phyloP scores from a whole-genome alignment of 2,797 vertebrate genomes.

The Merluccius polli region DNA sequence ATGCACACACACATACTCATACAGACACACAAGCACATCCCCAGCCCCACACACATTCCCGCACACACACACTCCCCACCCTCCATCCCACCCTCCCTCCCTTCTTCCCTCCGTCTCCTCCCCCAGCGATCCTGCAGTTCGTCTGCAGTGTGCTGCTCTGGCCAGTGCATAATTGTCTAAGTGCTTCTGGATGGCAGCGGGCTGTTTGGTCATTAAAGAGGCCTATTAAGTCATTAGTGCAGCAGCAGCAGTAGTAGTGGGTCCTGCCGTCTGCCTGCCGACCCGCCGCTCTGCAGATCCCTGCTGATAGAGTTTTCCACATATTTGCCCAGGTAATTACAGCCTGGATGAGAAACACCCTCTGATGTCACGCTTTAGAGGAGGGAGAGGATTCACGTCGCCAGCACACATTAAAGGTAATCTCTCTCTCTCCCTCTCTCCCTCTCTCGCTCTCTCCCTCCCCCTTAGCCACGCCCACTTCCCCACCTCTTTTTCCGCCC shows the following conservation, averaged over 20 bases:
- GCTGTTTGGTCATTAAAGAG: constrained; percentile 78
- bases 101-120: not conserved
- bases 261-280: constrained; percentile 64
- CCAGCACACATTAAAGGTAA: constrained; percentile 54
- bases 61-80: not conserved
- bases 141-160: constrained; percentile 50
- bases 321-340: constrained; percentile 68
- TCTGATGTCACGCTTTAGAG: constrained; percentile 60
- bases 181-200: constrained; percentile 75
- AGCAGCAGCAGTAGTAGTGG: constrained; percentile 37
- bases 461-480: constrained; percentile 14
- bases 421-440: constrained; percentile 35
- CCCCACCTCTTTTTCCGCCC: constrained; percentile 27
- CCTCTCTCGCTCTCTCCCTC: constrained; percentile 35
- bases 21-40: not conserved
- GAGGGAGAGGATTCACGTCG: constrained; percentile 39
- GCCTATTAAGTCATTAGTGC: constrained; percentile 77
- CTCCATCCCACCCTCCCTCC: not conserved
- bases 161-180: constrained; percentile 74
- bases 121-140: constrained; percentile 8
- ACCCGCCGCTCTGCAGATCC: constrained; percentile 59
- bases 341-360: constrained; percentile 59
- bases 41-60: not conserved
- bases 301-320: constrained; percentile 59
- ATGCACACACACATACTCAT: not conserved